Conservation (phyloP, 2,888 invertebrate genomes). For the Ornithoptera alexandrae region DNA sequence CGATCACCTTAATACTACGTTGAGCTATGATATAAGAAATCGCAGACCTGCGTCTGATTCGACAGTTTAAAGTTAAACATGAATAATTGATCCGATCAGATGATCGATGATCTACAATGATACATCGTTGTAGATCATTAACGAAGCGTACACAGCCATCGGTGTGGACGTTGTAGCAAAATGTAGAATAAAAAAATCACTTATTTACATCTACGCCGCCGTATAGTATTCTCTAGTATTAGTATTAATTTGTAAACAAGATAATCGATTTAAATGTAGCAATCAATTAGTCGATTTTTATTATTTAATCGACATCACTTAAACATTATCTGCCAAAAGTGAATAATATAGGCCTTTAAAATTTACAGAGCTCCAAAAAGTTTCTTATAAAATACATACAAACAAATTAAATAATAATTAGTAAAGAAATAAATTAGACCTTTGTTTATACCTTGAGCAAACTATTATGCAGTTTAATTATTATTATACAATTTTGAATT, state of each 20-base stretch:
- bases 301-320: too few relatives aligned
- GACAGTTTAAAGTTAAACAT: slow-evolving; percentile 8
- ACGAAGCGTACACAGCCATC: slow-evolving; percentile 30
- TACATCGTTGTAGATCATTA: slow-evolving; percentile 23
- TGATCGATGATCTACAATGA: background rate
- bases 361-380: slow-evolving; percentile 7
- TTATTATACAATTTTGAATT: background rate
- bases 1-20: slow-evolving; percentile 49
- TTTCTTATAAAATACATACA: background rate
- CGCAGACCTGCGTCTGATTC: slow-evolving; percentile 4
- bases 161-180: slow-evolving; percentile 28
- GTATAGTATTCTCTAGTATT: too few relatives aligned
- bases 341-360: slow-evolving; percentile 19
- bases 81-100: slow-evolving; percentile 11
- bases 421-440: slow-evolving; percentile 27
- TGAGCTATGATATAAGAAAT: slow-evolving; percentile 50
- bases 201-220: slow-evolving; percentile 5
- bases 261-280: too few relatives aligned
- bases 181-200: slow-evolving; percentile 8
- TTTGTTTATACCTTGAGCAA: background rate
- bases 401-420: slow-evolving; percentile 12
- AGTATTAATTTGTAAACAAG: too few relatives aligned
- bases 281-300: too few relatives aligned
- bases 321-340: too few relatives aligned
- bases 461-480: background rate